phyloP scores from a whole-genome alignment of 2,888 invertebrate species.

The Athetis lepigone region DNA sequence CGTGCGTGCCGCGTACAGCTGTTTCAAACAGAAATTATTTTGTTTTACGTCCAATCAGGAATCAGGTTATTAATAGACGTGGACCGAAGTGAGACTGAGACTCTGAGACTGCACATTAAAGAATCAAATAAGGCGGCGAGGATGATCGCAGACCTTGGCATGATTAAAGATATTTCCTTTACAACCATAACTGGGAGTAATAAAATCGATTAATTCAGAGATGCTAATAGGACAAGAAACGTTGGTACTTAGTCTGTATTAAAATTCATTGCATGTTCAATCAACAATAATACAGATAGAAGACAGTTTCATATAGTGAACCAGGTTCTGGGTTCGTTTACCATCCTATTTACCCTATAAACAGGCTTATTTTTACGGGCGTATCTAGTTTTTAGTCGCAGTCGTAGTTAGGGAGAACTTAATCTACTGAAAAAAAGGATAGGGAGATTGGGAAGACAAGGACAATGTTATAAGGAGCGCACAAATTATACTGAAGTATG shows the following conservation, averaged over 20 bases:
- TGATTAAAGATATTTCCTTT: constrained; percentile 49
- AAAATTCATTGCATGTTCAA: constrained; percentile 18
- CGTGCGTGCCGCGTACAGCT: constrained; percentile 1
- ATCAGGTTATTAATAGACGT: constrained; percentile 65
- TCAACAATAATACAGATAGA: no score
- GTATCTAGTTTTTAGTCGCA: no score
- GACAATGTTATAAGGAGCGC: no score
- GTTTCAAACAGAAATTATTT: constrained; percentile 62
- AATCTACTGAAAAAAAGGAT: no score
- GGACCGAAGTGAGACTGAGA: constrained; percentile 45
- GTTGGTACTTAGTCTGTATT: neutral
- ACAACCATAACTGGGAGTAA: constrained; percentile 34
- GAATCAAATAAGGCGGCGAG: constrained; percentile 48
- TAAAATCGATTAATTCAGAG: constrained; percentile 43
- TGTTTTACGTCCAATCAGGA: constrained; percentile 61
- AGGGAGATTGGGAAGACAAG: no score
- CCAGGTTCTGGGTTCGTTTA: no score
- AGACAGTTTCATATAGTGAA: no score
- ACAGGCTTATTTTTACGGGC: no score
- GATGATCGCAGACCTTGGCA: constrained; percentile 54
- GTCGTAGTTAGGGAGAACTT: no score
- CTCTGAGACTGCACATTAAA: constrained; percentile 42
- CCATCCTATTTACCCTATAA: no score
- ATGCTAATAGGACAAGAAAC: constrained; percentile 18
- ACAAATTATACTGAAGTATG: no score